These are phyloP conservation scores for Steatornis caripensis DNA, from an alignment of 2,113 vertebrate species.

Conservation along the genomic window DNA sequence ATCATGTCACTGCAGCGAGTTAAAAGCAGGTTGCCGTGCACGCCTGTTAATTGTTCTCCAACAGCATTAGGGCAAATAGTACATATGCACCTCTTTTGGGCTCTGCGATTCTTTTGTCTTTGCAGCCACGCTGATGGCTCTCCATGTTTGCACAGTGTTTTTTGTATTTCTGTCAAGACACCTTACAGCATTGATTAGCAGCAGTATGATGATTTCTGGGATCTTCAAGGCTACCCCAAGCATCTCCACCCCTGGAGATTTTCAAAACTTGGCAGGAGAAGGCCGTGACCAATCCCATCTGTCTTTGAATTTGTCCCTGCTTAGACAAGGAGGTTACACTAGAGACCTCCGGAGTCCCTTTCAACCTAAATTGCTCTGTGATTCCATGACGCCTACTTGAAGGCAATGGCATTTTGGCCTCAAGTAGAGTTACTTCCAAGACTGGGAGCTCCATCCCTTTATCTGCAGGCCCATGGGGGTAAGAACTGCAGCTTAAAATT, in stretches of 20 bases:
- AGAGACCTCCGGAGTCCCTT: neutral
- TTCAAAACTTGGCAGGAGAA: neutral
- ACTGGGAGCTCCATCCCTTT: neutral
- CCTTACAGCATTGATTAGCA: neutral
- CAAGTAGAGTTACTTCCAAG: neutral
- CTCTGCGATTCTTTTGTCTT: neutral
- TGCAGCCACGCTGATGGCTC: neutral
- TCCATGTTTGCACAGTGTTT: neutral
- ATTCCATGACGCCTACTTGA: neutral
- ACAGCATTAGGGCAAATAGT: neutral
- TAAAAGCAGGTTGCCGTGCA: neutral
- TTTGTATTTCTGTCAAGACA: neutral
- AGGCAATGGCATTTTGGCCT: neutral
- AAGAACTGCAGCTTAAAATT: neutral
- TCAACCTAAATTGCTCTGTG: neutral
- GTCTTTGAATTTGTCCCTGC: neutral
- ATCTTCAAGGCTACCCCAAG: neutral
- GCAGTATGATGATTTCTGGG: neutral
- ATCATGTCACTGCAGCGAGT: neutral
- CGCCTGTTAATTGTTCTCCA: neutral
- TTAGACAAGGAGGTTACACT: neutral
- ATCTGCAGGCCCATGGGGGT: neutral
- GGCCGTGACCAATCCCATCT: neutral
- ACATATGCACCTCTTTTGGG: neutral
- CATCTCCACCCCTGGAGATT: neutral